A percentile compares a stretch with the other conserved stretches of the same genome.
These are phyloP conservation scores for Drosophila lowei DNA, from an alignment of 1,140 invertebrate species.

Conservation along the genomic window DNA sequence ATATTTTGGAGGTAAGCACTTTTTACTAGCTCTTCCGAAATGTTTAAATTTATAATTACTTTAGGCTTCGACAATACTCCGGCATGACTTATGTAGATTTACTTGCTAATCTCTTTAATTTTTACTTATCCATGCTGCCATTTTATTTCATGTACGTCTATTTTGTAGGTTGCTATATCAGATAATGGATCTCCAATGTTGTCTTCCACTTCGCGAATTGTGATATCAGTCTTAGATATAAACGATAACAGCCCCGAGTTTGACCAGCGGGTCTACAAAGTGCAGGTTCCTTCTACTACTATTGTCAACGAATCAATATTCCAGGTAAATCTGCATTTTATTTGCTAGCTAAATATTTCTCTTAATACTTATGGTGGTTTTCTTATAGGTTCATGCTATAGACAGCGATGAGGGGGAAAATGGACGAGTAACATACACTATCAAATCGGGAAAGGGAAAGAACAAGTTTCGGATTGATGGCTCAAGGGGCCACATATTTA, in stretches of 20 bases:
- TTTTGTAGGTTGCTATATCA: conserved; percentile 87
- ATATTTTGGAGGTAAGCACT: conserved; percentile 91
- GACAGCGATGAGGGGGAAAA: conserved; percentile 93
- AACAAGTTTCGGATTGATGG: conserved; percentile 91
- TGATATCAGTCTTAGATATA: conserved; percentile 91
- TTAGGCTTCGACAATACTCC: too few species aligned
- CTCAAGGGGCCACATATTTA: conserved; percentile 91
- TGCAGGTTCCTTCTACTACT: conserved; percentile 88
- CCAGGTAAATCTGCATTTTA: conserved; percentile 84
- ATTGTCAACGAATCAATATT: conserved; percentile 86
- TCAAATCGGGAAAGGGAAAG: conserved; percentile 89
- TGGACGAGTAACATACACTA: conserved; percentile 90
- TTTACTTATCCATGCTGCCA: background rate
- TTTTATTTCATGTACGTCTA: background rate
- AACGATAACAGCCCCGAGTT: conserved; percentile 94
- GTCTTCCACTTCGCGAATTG: conserved; percentile 92
- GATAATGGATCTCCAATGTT: conserved; percentile 91
- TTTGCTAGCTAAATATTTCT: background rate
- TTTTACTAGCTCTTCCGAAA: background rate
- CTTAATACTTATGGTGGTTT: background rate
- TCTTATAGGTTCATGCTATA: conserved; percentile 90
- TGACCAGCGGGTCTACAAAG: conserved; percentile 90
- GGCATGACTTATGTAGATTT: too few species aligned
- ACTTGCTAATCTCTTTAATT: background rate
- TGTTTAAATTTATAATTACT: too few species aligned